Base-by-base conservation (phyloP, 2,113 vertebrate genomes). In the Castor canadensis region DNA sequence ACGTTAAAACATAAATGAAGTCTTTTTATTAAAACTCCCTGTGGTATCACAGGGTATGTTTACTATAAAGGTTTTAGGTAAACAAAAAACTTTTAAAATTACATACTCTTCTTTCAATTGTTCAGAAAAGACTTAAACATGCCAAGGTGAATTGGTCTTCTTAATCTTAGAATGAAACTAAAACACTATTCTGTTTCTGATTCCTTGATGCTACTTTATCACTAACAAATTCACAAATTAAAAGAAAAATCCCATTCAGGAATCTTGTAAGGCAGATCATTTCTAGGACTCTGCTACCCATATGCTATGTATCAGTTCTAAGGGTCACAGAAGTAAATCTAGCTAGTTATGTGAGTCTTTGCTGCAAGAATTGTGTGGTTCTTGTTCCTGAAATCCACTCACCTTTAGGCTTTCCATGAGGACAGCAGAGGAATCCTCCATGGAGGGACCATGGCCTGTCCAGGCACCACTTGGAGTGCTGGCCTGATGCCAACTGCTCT, bases 361-460 rank as follows among this genome's bases (percentile, higher is more conserved):
- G 45, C 15, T 40, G 8, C n/a, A 40, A 60, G 32, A 83, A 35
- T 49, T 40, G 0, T 11, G 4, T 2, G 45, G 54, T 17, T 81
- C 60, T 67, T 38, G 40, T 9, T 73, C 24, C 82, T 11, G 26
- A 85, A 38, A 47, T 15, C 10, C 5, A 95, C 97, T 96, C 96
- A 99, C 99, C 99, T 99, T 99, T 91, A 99, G 98, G 97, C 99
- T 99, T 98, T 99, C 99, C 80, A 99, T 99, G 97, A 99, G 99
- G 96, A 99, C 99, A 26, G 99, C 99, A 84, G 99, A 99, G 9
- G 99, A 99, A 88, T 99, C 99, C 96, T 99, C 99, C 99, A 99
- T 98, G 0, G 99, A 97, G 87, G 99, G 98, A 84, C 99, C 99
- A 94, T 99, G 99, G 92, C 98, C 98, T 97, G 99, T 98, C 99